A percentile compares a stretch with the other conserved stretches of the same genome.
phyloP scores from a whole-genome alignment of 2,797 vertebrate species.

The Hybognathus amarus region DNA sequence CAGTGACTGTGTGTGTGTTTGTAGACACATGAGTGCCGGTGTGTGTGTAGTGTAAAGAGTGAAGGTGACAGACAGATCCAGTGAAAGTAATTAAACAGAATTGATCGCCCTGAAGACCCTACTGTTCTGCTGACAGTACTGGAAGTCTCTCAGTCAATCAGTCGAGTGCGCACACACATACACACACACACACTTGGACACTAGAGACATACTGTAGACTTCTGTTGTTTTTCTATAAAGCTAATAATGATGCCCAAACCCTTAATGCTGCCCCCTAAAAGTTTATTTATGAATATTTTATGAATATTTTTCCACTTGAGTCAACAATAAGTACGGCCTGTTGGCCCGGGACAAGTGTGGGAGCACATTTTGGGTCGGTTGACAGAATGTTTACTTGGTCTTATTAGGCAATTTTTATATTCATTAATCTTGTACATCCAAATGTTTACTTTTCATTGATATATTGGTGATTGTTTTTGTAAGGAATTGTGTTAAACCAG shows the following conservation, averaged over 20 bases:
- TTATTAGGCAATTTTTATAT: not conserved
- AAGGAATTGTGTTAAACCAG: not conserved
- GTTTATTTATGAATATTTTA: no score
- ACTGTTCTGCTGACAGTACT: constrained; percentile 71
- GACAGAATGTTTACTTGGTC: not conserved
- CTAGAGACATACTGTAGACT: constrained; percentile 11
- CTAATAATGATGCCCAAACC: not conserved
- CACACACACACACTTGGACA: no score
- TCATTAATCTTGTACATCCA: not conserved
- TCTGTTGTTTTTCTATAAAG: not conserved
- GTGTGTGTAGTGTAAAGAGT: constrained; percentile 39
- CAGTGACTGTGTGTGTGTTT: constrained; percentile 18
- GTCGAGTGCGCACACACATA: constrained; percentile 48
- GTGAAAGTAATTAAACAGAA: constrained; percentile 71
- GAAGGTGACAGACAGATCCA: constrained; percentile 69
- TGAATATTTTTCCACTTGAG: not conserved
- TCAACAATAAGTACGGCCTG: not conserved
- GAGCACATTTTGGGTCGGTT: not conserved
- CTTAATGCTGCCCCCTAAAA: not conserved
- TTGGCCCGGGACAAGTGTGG: not conserved
- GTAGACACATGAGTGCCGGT: constrained; percentile 31
- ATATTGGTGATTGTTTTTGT: not conserved
- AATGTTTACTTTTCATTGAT: not conserved
- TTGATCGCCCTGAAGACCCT: constrained; percentile 69
- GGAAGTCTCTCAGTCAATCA: constrained; percentile 52